A percentile compares a stretch with the other conserved stretches of the same genome.
Evolutionary conservation across 30 jellyfish, hydroid and myxozoan species (phyloP).

Genomic region (Nemopilema nomurai): DNA sequence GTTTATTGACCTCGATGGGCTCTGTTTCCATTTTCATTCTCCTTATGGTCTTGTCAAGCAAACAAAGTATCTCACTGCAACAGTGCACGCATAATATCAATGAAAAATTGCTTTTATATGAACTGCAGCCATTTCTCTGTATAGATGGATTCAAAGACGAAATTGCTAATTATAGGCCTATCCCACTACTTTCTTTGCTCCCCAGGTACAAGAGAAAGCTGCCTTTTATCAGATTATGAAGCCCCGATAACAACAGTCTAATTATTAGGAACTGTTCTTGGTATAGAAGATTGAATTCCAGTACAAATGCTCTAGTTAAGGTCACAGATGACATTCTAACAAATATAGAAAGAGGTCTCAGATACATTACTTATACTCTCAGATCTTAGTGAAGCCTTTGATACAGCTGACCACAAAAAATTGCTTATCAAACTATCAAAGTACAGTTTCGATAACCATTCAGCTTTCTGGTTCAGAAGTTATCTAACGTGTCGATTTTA

Average conservation of each 20-base stretch:
- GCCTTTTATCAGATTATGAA: neutral
- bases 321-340: slow-evolving; percentile 47
- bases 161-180: slow-evolving; percentile 13
- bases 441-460: slow-evolving; percentile 31
- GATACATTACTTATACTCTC: slow-evolving; percentile 30
- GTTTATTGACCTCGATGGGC: too few relatives aligned
- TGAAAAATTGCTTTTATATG: too few relatives aligned
- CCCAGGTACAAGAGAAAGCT: slow-evolving; percentile 10
- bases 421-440: slow-evolving; percentile 31
- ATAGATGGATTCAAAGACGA: slow-evolving; percentile 1
- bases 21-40: too few relatives aligned
- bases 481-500: slow-evolving; percentile 15
- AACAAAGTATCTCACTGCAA: too few relatives aligned
- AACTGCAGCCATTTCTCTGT: slow-evolving; percentile 1
- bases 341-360: slow-evolving; percentile 40
- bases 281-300: slow-evolving; percentile 33
- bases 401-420: slow-evolving; percentile 39
- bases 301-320: slow-evolving; percentile 36
- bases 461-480: slow-evolving; percentile 32
- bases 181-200: slow-evolving; percentile 7
- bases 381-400: slow-evolving; percentile 30
- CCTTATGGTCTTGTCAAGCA: too few relatives aligned
- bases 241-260: slow-evolving; percentile 9
- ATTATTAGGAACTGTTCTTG: slow-evolving; percentile 36
- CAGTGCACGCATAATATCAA: too few relatives aligned